Percentiles rank a stretch among this genome's conserved stretches.
Evolutionary conservation across 2,888 invertebrate genomes (phyloP).

Genomic region (Kuschelorhynchus macadamiae): DNA sequence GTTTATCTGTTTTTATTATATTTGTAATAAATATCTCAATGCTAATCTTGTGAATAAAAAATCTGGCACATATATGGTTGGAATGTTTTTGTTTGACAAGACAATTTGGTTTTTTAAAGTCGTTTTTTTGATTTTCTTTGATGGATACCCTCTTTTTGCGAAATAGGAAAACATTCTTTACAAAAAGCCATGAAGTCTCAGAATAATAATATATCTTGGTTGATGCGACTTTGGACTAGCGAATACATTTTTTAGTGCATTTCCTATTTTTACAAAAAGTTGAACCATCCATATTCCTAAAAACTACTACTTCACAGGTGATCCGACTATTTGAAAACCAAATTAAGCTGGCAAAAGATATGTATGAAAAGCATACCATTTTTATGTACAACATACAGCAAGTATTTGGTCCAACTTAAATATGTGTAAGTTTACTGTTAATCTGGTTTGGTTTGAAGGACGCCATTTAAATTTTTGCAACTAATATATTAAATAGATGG

Average conservation of each 20-base stretch:
- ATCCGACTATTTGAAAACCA: constrained; percentile 49
- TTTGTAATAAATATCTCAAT: constrained; percentile 56
- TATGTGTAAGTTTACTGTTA: constrained; percentile 65
- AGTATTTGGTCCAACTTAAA: constrained; percentile 67
- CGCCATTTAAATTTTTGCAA: constrained; percentile 14
- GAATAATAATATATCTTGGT: too few species aligned
- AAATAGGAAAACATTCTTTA: too few species aligned
- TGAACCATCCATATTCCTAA: too few species aligned
- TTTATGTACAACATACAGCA: constrained; percentile 62
- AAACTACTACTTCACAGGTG: constrained; percentile 51
- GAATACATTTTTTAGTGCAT: too few species aligned
- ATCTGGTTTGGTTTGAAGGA: constrained; percentile 67
- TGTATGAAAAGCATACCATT: constrained; percentile 66
- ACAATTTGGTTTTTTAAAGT: constrained; percentile 51
- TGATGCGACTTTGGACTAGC: too few species aligned
- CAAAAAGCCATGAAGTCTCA: too few species aligned
- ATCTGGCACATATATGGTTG: constrained; percentile 78
- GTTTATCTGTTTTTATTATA: constrained; percentile 50
- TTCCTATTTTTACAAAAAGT: too few species aligned
- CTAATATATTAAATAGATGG: constrained; percentile 3
- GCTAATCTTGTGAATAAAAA: constrained; percentile 71
- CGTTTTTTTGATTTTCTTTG: constrained; percentile 54
- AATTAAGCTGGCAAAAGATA: constrained; percentile 63
- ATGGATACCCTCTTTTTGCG: not conserved
- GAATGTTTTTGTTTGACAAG: constrained; percentile 70